Evolutionary conservation across 2,888 invertebrate genomes (phyloP).

Genomic region (Portevinia maculata): DNA sequence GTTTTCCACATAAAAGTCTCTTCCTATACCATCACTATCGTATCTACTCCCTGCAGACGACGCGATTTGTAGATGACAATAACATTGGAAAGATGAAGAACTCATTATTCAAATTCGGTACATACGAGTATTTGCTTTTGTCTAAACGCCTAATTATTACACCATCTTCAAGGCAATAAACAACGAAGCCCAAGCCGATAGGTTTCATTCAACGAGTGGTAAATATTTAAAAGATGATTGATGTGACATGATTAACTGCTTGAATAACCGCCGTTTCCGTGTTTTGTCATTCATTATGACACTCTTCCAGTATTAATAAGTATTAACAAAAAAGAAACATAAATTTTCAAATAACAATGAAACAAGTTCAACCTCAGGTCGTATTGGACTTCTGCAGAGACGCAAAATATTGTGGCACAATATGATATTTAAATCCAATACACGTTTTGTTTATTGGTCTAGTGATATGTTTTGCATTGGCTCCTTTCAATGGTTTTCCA

Average conservation of each 20-base stretch:
- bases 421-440: slow-evolving; percentile 72
- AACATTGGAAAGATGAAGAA: too few species aligned
- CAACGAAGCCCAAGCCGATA: too few species aligned
- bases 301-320: slow-evolving; percentile 22
- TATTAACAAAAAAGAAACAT: slow-evolving; percentile 16
- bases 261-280: slow-evolving; percentile 34
- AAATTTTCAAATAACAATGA: not conserved
- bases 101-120: too few species aligned
- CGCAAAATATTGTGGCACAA: slow-evolving; percentile 41
- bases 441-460: slow-evolving; percentile 74
- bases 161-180: too few species aligned
- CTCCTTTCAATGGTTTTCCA: slow-evolving; percentile 28
- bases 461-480: slow-evolving; percentile 66
- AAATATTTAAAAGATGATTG: slow-evolving; percentile 28
- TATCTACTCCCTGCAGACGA: too few species aligned
- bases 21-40: too few species aligned
- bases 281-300: slow-evolving; percentile 5
- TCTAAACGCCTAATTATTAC: too few species aligned
- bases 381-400: slow-evolving; percentile 4
- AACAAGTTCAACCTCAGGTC: slow-evolving; percentile 3
- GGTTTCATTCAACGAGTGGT: too few species aligned
- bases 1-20: too few species aligned
- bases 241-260: slow-evolving; percentile 32
- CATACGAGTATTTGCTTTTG: too few species aligned
- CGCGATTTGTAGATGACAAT: too few species aligned